phyloP scores from a whole-genome alignment of 2,113 vertebrate genomes.

The Zonotrichia leucophrys region DNA sequence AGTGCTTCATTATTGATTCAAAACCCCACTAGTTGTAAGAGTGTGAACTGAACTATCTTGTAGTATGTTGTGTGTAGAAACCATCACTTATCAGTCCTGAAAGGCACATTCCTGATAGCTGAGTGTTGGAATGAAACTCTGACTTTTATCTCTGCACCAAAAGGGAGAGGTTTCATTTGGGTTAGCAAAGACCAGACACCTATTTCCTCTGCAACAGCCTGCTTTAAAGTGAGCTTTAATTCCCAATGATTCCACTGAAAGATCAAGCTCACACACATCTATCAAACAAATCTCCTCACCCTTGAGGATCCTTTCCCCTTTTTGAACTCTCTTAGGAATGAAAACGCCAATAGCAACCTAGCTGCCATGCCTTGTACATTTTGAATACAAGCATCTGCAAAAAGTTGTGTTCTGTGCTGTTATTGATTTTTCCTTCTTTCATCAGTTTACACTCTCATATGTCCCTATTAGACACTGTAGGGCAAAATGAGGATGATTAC shows the following conservation, averaged over 20 bases:
- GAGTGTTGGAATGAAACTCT: conserved; percentile 19
- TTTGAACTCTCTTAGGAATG: conserved; percentile 6
- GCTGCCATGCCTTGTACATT: neutral
- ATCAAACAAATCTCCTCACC: neutral
- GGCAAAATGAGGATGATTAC: neutral
- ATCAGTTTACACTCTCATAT: neutral
- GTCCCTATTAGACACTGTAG: neutral
- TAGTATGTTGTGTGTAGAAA: neutral
- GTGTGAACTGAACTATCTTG: neutral
- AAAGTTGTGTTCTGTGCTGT: neutral
- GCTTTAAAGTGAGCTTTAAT: neutral
- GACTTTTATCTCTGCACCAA: conserved; percentile 42
- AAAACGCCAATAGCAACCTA: neutral
- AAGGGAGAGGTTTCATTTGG: conserved; percentile 44
- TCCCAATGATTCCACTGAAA: neutral
- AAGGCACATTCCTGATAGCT: conserved; percentile 51
- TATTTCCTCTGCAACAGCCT: neutral
- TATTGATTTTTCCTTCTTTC: neutral
- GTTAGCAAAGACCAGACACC: conserved; percentile 3
- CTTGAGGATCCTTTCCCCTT: neutral
- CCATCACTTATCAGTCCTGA: conserved; percentile 31
- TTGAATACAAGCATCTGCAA: neutral
- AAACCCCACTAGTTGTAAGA: neutral
- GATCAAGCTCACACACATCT: neutral
- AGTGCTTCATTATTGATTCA: neutral